A percentile compares a stretch with the other conserved stretches of the same genome.
phyloP scores from a whole-genome alignment of 2,888 invertebrate genomes.

The Labia minor region DNA sequence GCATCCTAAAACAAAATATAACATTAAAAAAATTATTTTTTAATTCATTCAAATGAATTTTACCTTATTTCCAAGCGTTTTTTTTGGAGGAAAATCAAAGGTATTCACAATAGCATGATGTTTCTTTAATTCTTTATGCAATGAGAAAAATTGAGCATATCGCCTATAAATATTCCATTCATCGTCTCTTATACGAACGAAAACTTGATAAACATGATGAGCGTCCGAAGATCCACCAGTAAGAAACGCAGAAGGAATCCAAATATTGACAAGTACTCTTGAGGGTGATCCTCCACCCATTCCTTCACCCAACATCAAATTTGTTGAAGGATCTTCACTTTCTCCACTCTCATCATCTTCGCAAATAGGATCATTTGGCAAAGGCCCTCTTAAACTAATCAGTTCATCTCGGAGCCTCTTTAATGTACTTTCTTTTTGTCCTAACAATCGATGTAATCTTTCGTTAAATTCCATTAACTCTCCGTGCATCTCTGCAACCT shows the following conservation, averaged over 20 bases:
- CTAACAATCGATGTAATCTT: constrained; percentile 59
- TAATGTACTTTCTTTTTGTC: constrained; percentile 48
- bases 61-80: constrained; percentile 85
- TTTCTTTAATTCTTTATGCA: constrained; percentile 75
- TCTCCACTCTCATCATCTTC: constrained; percentile 37
- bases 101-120: constrained; percentile 65
- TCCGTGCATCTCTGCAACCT: constrained; percentile 91
- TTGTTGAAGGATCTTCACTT: constrained; percentile 27
- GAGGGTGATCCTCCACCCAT: constrained; percentile 30
- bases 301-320: constrained; percentile 14
- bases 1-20: constrained; percentile 48
- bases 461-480: constrained; percentile 89
- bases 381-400: constrained; percentile 52
- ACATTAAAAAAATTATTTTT: constrained; percentile 17
- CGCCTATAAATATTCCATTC: constrained; percentile 95
- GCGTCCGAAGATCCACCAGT: constrained; percentile 59
- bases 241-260: constrained; percentile 80
- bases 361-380: constrained; percentile 38
- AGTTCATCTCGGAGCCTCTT: constrained; percentile 51
- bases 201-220: constrained; percentile 84
- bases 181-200: constrained; percentile 68
- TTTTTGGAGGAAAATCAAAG: constrained; percentile 91
- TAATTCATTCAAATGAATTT: constrained; percentile 22
- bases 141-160: constrained; percentile 81
- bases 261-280: constrained; percentile 57